A percentile compares a stretch with the other conserved stretches of the same genome.
Evolutionary conservation across 2,797 vertebrate genomes (phyloP).

Genomic region (Myotis myotis): DNA sequence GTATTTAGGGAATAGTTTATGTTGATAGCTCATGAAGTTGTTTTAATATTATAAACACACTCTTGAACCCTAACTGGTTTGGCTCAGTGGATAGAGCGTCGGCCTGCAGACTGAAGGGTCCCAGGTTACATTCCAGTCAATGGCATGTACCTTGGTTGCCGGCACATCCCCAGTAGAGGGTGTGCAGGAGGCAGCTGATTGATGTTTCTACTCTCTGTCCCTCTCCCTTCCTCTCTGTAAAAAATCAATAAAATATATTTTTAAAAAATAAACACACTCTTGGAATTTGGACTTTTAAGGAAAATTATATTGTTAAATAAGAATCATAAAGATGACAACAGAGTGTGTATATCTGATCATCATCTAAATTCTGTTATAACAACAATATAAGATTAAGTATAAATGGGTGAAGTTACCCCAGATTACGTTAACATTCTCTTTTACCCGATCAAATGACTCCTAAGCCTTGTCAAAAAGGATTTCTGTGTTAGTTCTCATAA

Average conservation of each 20-base stretch:
- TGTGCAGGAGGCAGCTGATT: too few species aligned
- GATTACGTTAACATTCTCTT: slow-evolving; percentile 1
- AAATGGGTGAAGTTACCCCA: neutral
- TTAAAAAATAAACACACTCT: neutral
- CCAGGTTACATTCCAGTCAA: too few species aligned
- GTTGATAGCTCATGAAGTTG: neutral
- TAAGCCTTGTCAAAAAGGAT: neutral
- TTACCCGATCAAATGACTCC: slow-evolving; percentile 34
- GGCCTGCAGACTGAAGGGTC: too few species aligned
- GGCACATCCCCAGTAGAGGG: too few species aligned
- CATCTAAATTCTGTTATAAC: neutral
- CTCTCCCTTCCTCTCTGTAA: too few species aligned
- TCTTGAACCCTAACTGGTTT: neutral
- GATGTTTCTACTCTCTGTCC: too few species aligned
- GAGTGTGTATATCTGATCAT: neutral
- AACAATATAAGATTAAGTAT: neutral
- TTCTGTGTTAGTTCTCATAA: slow-evolving; percentile 45
- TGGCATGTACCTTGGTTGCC: too few species aligned
- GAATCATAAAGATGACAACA: neutral
- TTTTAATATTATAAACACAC: neutral
- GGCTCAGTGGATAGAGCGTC: too few species aligned
- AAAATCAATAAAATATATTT: too few species aligned
- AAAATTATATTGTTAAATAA: slow-evolving; percentile 41
- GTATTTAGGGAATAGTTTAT: neutral
- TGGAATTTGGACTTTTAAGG: neutral